A percentile compares a stretch with the other conserved stretches of the same genome.
Evolutionary conservation across 2,888 invertebrate species (phyloP).

Genomic region (Leucophenga montana): DNA sequence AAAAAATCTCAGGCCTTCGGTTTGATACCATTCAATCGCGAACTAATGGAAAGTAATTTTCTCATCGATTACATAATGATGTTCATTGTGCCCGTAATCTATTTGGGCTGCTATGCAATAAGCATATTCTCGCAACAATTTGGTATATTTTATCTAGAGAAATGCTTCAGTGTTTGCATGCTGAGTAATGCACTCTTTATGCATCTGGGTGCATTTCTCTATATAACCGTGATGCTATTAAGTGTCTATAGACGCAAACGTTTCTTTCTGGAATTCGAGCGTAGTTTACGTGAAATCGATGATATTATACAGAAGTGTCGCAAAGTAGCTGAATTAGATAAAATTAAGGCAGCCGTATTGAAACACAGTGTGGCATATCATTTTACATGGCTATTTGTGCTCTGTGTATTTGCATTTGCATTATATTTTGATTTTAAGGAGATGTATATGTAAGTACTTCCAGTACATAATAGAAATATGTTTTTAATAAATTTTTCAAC

Average conservation of each 20-base stretch:
- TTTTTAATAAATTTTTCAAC: constrained; percentile 11
- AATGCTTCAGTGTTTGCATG: constrained; percentile 65
- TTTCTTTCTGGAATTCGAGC: constrained; percentile 64
- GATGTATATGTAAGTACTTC: constrained; percentile 53
- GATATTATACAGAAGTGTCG: constrained; percentile 58
- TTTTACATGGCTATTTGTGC: constrained; percentile 56
- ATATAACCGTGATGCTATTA: constrained; percentile 54
- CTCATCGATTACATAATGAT: constrained; percentile 63
- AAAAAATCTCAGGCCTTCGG: constrained; percentile 57
- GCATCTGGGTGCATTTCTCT: constrained; percentile 67
- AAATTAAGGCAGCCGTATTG: constrained; percentile 41
- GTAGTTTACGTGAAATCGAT: constrained; percentile 63
- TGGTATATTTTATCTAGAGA: constrained; percentile 46
- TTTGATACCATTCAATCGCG: constrained; percentile 66
- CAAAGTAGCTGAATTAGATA: constrained; percentile 51
- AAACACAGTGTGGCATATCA: constrained; percentile 57
- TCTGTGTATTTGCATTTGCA: constrained; percentile 52
- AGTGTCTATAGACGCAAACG: constrained; percentile 65
- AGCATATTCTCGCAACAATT: constrained; percentile 46
- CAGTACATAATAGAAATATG: not conserved
- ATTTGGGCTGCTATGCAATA: constrained; percentile 58
- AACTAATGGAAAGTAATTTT: constrained; percentile 44
- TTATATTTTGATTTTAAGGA: constrained; percentile 55
- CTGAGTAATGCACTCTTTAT: constrained; percentile 64
- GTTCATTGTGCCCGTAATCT: constrained; percentile 60